Conservation (phyloP, 2,888 invertebrate species). For the Adelognathus sp. region DNA sequence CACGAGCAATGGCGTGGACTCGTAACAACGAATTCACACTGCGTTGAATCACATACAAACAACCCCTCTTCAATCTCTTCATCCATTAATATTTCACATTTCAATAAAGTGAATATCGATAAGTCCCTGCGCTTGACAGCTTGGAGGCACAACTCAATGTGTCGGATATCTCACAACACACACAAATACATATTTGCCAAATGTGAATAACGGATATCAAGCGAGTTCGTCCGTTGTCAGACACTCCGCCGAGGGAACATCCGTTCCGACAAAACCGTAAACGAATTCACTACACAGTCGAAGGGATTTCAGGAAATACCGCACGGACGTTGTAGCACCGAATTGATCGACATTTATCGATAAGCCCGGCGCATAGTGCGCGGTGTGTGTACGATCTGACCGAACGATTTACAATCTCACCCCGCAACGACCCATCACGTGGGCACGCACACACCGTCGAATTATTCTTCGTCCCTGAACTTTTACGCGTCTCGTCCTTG, state of each 20-base stretch:
- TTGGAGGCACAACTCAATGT: not conserved
- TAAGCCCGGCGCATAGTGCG: constrained; percentile 4
- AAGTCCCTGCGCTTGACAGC: not conserved
- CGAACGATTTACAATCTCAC: constrained; percentile 1
- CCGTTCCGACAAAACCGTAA: constrained; percentile 6
- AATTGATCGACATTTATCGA: constrained; percentile 20
- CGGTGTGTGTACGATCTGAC: not conserved
- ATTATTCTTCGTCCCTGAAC: constrained; percentile 33
- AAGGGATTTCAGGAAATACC: not conserved
- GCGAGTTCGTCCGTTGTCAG: not conserved
- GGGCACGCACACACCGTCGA: not conserved
- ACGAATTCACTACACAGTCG: constrained; percentile 2
- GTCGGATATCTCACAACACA: not conserved
- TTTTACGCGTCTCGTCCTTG: constrained; percentile 40
- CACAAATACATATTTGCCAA: not conserved
- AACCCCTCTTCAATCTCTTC: not conserved
- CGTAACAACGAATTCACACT: not conserved
- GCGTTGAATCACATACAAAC: not conserved
- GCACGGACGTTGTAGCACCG: not conserved
- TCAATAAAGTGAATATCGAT: not conserved
- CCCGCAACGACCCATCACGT: not conserved
- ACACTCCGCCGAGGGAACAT: not conserved
- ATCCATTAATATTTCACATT: not conserved
- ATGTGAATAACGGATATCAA: constrained; percentile 14
- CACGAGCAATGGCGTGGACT: not conserved